Percentiles rank a stretch among this genome's conserved stretches.
Conservation (phyloP, 1,140 invertebrate species). For the Magallana angulata region DNA sequence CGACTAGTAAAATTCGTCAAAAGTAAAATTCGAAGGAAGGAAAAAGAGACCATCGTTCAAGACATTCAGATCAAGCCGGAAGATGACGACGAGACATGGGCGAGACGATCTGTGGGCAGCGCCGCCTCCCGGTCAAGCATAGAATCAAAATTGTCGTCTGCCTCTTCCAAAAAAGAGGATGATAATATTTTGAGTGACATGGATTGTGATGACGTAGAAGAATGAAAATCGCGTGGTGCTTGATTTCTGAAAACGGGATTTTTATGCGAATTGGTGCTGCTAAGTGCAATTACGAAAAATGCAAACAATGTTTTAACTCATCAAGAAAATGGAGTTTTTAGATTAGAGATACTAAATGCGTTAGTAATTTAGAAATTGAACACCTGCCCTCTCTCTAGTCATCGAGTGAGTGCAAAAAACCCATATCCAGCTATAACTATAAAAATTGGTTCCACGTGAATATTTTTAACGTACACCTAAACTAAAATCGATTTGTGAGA, state of each 20-base stretch:
- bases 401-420: too few relatives aligned
- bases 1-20: not conserved
- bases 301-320: too few relatives aligned
- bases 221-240: not conserved
- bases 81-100: constrained; percentile 55
- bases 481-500: too few relatives aligned
- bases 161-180: constrained; percentile 26
- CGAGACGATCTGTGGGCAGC: constrained; percentile 53
- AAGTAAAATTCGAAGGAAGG: constrained; percentile 39
- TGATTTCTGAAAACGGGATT: not conserved
- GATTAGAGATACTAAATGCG: too few relatives aligned
- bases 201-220: not conserved
- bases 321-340: too few relatives aligned
- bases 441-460: too few relatives aligned
- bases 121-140: constrained; percentile 58
- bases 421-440: too few relatives aligned
- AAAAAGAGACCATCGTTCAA: constrained; percentile 53
- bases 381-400: too few relatives aligned
- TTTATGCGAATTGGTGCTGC: not conserved
- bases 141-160: constrained; percentile 52
- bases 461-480: too few relatives aligned
- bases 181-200: constrained; percentile 44
- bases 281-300: not conserved
- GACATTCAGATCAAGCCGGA: constrained; percentile 52
- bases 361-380: too few relatives aligned